Evolutionary conservation across 2,113 vertebrate species (phyloP).

Genomic region (Aspidoscelis tigris): DNA sequence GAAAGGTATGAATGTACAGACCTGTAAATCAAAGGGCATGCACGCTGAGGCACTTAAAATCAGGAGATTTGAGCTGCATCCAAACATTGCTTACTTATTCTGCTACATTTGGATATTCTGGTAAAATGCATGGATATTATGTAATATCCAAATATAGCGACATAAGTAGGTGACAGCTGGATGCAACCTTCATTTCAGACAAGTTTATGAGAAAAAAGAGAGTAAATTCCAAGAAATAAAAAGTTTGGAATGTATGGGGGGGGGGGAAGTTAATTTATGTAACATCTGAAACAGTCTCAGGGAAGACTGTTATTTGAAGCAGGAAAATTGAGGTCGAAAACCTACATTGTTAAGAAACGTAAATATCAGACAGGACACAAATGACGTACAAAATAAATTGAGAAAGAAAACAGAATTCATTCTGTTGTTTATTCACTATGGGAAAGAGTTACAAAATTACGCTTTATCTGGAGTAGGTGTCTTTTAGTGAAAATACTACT

Average conservation of each 20-base stretch:
- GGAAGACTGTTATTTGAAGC: constrained; percentile 9
- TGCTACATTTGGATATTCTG: too few species aligned
- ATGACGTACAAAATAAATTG: constrained; percentile 5
- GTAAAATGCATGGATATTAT: too few species aligned
- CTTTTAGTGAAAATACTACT: neutral
- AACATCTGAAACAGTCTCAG: constrained; percentile 11
- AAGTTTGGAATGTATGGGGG: neutral
- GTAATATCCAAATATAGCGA: too few species aligned
- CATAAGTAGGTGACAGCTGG: too few species aligned
- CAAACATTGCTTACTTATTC: too few species aligned
- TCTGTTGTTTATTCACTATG: constrained; percentile 1
- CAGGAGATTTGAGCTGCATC: too few species aligned
- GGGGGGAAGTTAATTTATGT: constrained; percentile 15
- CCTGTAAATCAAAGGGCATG: neutral
- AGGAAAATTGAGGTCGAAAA: neutral
- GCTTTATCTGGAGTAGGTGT: neutral
- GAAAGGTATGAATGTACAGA: neutral
- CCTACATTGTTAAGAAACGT: neutral
- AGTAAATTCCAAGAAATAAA: constrained; percentile 21
- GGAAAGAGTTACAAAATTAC: neutral
- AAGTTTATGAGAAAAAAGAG: neutral
- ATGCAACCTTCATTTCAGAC: neutral
- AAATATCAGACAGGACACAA: neutral
- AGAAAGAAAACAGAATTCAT: neutral
- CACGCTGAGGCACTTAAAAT: neutral